Evolutionary conservation across 2,888 invertebrate species (phyloP), one percentile per base, ranked within the genome.

Genomic region (Clivina fossor): DNA sequence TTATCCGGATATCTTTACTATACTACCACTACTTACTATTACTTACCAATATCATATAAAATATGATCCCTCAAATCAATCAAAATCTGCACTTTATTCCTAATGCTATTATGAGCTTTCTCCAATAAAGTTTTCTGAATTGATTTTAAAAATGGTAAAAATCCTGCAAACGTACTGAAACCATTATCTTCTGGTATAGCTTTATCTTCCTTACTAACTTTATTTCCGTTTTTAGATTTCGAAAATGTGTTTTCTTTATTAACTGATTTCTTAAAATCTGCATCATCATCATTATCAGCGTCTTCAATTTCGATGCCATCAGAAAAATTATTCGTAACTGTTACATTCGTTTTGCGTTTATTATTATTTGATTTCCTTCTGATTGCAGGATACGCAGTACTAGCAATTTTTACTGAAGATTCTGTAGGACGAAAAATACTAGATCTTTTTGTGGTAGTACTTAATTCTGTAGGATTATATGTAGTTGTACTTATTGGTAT

Each of bases 1-100:
- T n/a, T n/a, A n/a, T n/a, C n/a, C n/a, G n/a, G n/a, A 24, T 8
- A 30, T 26, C 15, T 22, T 33, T 49, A 50, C 16, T 41, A 15
- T 11, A 9, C 19, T 41, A 35, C 8, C 5, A 8, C 4, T 5
- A 9, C 4, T 35, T 35, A 7, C 28, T 20, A 58, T 35, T 57
- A 70, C 78, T 77, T 74, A 89, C 89, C 82, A 63, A 90, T 86
- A 65, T 83, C 81, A 18, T 71, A 69, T 60, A 88, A 72, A 16
- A 90, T 73, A 53, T 77, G 75, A 60, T 83, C 79, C 59, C 80
- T 79, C 51, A 86, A 75, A 13, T 76, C 70, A 60, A 78, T 76
- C 50, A 86, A 74, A 65, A 83, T 81, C 37, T 71, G 68, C 8
- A 84, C 71, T 71, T 86, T 86, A 46, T 79, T 79, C 37, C 66